Base-by-base conservation (phyloP, 2,797 vertebrate genomes). In the Heliangelus exortis region DNA sequence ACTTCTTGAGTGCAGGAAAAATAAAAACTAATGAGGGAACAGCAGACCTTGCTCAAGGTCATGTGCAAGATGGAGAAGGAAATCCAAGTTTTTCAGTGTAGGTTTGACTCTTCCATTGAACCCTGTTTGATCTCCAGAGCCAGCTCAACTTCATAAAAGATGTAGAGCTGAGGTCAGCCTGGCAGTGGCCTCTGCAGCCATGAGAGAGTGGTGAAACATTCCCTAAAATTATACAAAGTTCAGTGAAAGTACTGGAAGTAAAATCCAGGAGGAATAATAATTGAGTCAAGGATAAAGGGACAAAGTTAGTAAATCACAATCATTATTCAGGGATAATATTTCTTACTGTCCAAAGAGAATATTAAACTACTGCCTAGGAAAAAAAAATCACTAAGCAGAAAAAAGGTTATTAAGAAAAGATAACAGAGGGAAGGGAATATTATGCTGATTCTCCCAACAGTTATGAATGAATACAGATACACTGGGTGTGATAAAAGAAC, bases 391-490 rank as follows among this genome's bases (percentile, higher is more conserved):
- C 89, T 73, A 77, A 83, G 92, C 92, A 95, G 74, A 66, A 80
- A 90, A 92, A 92, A 95, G 76, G 82, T 96, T 94, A 93, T 94
- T 93, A 95, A 90, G 86, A 68, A 86, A 76, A 92, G 91, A 95
- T 94, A 94, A 96, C 87, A 71, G 72, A 92, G 79, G 39, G 78
- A 95, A 95, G 67, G 76, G 84, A 91, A 76, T 95, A 94, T 95
- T 94, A 87, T 95, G 93, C 90, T 95, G 94, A 96, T 95, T 91
- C 82, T 95, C 82, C 50, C 45, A 94, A 83, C 92, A 76, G 87
- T 94, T 95, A 91, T 93, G 94, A 94, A 97, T 94, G 81, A 92
- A 83, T 85, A 87, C 50, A 95, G 94, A 96, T 94, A 84, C 59
- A 57, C 45, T 22, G 66, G 39, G 59, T 79, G 81, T 39, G 92